A percentile compares a stretch with the other conserved stretches of the same genome.
These are phyloP conservation scores for Lepisosteus osseus DNA, from an alignment of 2,113 vertebrate species.

Conservation along the genomic window DNA sequence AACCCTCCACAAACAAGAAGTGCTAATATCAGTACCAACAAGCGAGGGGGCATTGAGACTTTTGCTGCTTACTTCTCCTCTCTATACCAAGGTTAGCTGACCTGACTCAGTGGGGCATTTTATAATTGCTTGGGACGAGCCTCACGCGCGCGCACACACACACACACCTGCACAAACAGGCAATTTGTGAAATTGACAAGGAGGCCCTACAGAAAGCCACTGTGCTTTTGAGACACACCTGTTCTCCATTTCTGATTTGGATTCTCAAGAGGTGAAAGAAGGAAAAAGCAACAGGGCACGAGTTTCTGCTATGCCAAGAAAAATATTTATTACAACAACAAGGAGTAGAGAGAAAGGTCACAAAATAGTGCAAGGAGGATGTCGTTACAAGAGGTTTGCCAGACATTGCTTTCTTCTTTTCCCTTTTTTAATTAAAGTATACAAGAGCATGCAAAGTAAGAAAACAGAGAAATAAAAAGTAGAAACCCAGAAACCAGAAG, in stretches of 20 bases:
- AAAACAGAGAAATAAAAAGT: constrained; percentile 49
- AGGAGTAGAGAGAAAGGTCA: constrained; percentile 71
- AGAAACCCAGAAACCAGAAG: constrained; percentile 52
- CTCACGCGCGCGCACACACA: neutral
- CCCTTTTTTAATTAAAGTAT: constrained; percentile 47
- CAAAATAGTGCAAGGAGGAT: constrained; percentile 78
- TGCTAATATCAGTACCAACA: neutral
- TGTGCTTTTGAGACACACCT: constrained; percentile 18
- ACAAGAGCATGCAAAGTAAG: constrained; percentile 73
- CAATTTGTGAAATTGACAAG: constrained; percentile 84
- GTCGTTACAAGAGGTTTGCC: constrained; percentile 82
- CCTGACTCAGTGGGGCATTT: neutral
- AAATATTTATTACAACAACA: constrained; percentile 98
- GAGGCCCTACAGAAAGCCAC: constrained; percentile 37
- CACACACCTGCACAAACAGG: constrained; percentile 11
- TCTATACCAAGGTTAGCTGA: too few species aligned
- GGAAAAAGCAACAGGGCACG: constrained; percentile 76
- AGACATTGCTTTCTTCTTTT: constrained; percentile 48
- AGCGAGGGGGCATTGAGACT: too few species aligned
- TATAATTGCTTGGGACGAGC: neutral
- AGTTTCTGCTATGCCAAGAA: constrained; percentile 92
- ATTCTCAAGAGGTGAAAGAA: constrained; percentile 43
- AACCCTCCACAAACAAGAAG: neutral
- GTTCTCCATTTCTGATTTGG: constrained; percentile 17
- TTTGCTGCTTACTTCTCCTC: too few species aligned